Base-by-base conservation (phyloP, 2,113 vertebrate species). In the Triplophysa rosa region DNA sequence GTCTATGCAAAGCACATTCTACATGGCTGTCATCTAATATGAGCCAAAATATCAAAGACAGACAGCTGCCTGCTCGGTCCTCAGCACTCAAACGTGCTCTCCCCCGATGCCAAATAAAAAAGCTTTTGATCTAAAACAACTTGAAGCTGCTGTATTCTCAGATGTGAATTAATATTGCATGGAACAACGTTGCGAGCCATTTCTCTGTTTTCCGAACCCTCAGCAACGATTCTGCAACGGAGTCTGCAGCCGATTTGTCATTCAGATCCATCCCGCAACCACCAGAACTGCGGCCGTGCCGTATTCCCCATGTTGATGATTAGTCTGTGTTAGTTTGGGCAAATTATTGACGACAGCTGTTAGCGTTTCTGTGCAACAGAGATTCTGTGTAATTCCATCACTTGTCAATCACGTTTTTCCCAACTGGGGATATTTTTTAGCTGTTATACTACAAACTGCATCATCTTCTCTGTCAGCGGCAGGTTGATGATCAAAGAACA, bases 111-210 rank as follows among this genome's bases (percentile, higher is more conserved):
- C 82, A 86, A 90, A 89, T 82, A 83, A 86, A 87, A 88, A 86
- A 83, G 81, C 87, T 80, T 91, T 91, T 90, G 90, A 92, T 91
- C 87, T 91, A 45, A 89, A 89, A 87, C 67, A 82, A 82, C 87
- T 87, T 80, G 78, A 87, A 87, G 83, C 85, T 45, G 29, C 82
- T 76, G 84, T 86, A 82, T 84, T 86, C 87, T 88, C 85, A 80
- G 84, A 90, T 86, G 85, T 90, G 87, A 85, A 89, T 90, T 88
- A 92, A 92, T 91, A 88, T 90, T 90, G 87, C 88, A 92, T 88
- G 83, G 84, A 85, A 85, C 82, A 88, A 89, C 89, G 87, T 83
- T 81, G 76, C 86, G 79, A 88, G 84, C 84, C 72, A 83, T 73
- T 74, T 29, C 83, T 73, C 4, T 14, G 3, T 16, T 33, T 1